Percentiles rank a stretch among this genome's conserved stretches.
These are phyloP conservation scores for Zaprionus gabonicus DNA, from an alignment of 1,140 invertebrate genomes.

Conservation along the genomic window DNA sequence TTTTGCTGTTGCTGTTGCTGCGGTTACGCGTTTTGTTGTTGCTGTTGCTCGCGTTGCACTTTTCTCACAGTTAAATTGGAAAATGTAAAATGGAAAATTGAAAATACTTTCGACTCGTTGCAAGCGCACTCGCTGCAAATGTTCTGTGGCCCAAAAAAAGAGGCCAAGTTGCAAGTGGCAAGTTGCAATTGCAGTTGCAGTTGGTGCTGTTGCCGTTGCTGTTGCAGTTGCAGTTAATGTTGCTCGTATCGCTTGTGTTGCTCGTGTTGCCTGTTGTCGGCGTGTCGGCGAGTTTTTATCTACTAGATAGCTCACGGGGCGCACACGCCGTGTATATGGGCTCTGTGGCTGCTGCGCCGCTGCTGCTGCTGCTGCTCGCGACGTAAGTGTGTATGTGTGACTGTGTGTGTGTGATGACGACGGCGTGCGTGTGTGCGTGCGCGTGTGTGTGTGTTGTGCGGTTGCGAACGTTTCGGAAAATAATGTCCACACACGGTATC, in stretches of 20 bases:
- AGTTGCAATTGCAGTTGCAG: constrained; percentile 21
- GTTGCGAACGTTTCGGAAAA: constrained; percentile 79
- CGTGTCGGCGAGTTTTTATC: constrained; percentile 79
- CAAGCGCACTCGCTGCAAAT: neutral
- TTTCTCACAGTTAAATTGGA: constrained; percentile 7
- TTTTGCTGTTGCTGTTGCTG: constrained; percentile 24
- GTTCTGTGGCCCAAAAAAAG: constrained; percentile 23
- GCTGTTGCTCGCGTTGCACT: constrained; percentile 8
- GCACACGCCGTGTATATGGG: constrained; percentile 67
- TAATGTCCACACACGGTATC: constrained; percentile 81
- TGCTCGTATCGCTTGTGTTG: constrained; percentile 22
- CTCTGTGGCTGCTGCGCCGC: constrained; percentile 56
- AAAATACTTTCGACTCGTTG: constrained; percentile 5
- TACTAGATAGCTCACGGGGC: constrained; percentile 74
- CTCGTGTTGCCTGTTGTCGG: constrained; percentile 58
- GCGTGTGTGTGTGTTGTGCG: constrained; percentile 50
- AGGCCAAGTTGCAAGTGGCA: neutral
- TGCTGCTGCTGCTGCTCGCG: constrained; percentile 24
- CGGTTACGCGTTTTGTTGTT: constrained; percentile 19
- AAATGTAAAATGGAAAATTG: constrained; percentile 7
- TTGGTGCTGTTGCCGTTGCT: constrained; percentile 6
- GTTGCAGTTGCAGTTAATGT: constrained; percentile 21
- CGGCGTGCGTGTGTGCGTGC: constrained; percentile 9
- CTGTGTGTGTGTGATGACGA: neutral
- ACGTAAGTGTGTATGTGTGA: constrained; percentile 4